A percentile compares a stretch with the other conserved stretches of the same genome.
Evolutionary conservation across 2,797 vertebrate species (phyloP).

Genomic region (Apogon talboti): DNA sequence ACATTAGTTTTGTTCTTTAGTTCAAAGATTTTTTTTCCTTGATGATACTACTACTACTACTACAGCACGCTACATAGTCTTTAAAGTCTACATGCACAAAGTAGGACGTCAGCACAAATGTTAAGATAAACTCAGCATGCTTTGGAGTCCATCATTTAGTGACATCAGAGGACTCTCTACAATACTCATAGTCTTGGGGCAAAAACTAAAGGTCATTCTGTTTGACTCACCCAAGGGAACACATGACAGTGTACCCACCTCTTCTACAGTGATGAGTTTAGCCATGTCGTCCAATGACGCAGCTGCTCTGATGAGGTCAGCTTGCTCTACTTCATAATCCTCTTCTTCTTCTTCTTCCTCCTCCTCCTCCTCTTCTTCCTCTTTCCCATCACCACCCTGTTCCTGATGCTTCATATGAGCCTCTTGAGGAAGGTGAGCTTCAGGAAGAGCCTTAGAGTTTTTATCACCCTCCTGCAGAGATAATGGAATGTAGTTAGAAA

Average conservation of each 20-base stretch:
- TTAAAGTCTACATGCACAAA: too few relatives aligned
- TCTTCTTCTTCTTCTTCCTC: constrained; percentile 55
- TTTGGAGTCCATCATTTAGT: too few relatives aligned
- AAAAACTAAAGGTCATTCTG: too few relatives aligned
- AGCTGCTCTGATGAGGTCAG: constrained; percentile 81
- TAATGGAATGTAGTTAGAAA: constrained; percentile 12
- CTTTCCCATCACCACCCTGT: constrained; percentile 12
- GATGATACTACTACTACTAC: too few relatives aligned
- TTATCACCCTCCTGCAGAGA: constrained; percentile 34
- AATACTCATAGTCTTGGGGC: too few relatives aligned
- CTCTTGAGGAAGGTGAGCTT: constrained; percentile 46
- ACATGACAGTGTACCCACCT: constrained; percentile 82
- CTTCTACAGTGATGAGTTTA: constrained; percentile 93
- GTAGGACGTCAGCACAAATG: too few relatives aligned
- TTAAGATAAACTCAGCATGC: too few relatives aligned
- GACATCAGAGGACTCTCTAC: too few relatives aligned
- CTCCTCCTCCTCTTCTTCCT: constrained; percentile 2
- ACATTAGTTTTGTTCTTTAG: too few relatives aligned
- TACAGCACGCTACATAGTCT: too few relatives aligned
- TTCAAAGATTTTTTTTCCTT: too few relatives aligned
- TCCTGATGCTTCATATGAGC: constrained; percentile 37
- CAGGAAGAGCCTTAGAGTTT: constrained; percentile 34
- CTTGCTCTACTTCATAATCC: constrained; percentile 63
- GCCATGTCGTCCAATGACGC: constrained; percentile 92
- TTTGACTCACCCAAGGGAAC: too few relatives aligned